Base-by-base conservation (phyloP, 1,140 invertebrate species). In the Drosophila punjabiensis region DNA sequence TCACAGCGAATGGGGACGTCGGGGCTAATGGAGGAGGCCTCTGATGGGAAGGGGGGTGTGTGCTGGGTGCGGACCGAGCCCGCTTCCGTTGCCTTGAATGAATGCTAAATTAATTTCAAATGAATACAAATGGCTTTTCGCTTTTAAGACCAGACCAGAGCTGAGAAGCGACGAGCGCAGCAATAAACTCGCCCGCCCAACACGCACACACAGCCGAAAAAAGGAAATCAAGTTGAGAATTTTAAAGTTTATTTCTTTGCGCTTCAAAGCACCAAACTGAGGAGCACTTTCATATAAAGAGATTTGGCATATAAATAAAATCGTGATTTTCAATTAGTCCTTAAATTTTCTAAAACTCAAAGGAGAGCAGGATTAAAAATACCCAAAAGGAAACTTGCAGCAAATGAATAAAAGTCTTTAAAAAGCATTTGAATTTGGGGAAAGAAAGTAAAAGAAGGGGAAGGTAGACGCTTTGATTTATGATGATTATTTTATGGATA, bases 71-170 rank as follows among this genome's bases (percentile, higher is more conserved):
- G 30, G 18, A 64, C 30, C 20, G 48, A 41, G 58, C 30, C 50
- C 71, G 65, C 77, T 76, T 84, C 82, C 82, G 82, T 50, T 73
- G 85, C 85, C 86, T 85, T 89, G 85, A 81, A 89, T 89, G 86
- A 90, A 90, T 90, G 86, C 86, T 90, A 90, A 90, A 90, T 90
- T 90, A 90, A 90, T 90, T 90, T 90, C 86, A 90, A 90, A 90
- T 90, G 86, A 90, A 90, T 90, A 90, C 86, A 90, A 90, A 90
- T 90, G 86, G 86, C 79, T 90, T 90, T 90, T 90, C 86, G 86
- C 86, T 90, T 90, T 90, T 90, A 90, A 86, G 85, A 90, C 79
- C 86, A 74, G 59, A 67, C 75, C 61, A 69, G 24, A 73, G 58
- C 56, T 63, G 41, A 70, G 48, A 55, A 79, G 45, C 64, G 80